A percentile compares a stretch with the other conserved stretches of the same genome.
These are phyloP conservation scores for Crocallis elinguaria DNA, from an alignment of 2,888 invertebrate genomes.

Conservation along the genomic window DNA sequence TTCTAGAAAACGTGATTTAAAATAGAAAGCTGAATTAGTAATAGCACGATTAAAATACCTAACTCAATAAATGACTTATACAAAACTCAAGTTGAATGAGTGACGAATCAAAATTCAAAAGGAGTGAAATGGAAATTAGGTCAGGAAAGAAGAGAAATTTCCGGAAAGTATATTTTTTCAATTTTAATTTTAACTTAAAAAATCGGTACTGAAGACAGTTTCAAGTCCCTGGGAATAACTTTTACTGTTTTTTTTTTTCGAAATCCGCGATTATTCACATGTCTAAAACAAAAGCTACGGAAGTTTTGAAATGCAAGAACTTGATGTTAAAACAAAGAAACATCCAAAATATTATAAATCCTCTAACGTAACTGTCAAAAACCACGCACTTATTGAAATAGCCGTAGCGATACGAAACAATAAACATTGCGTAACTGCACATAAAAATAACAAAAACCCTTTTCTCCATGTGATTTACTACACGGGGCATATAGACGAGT, in stretches of 20 bases:
- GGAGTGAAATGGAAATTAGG: not conserved
- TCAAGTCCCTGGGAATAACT: no score
- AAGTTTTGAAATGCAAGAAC: no score
- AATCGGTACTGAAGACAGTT: no score
- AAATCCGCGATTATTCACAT: no score
- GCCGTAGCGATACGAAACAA: constrained; percentile 41
- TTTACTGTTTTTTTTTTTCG: no score
- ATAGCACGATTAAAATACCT: constrained; percentile 22
- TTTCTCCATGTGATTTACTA: constrained; percentile 62
- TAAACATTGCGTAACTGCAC: constrained; percentile 57
- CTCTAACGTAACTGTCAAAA: constrained; percentile 21
- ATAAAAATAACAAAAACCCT: constrained; percentile 63
- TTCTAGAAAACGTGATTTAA: constrained; percentile 30
- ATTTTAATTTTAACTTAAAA: no score
- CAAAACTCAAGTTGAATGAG: constrained; percentile 1
- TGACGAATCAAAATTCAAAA: not conserved
- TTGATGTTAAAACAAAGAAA: not conserved
- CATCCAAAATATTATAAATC: not conserved
- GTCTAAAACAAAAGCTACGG: no score
- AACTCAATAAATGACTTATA: constrained; percentile 1
- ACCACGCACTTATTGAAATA: constrained; percentile 40
- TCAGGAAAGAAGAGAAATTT: not conserved
- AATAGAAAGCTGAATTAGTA: constrained; percentile 34
- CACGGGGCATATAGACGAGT: constrained; percentile 37
- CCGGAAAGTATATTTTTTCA: no score